Evolutionary conservation across 1,140 invertebrate species (phyloP).

Genomic region (Tetramorium parvispinum): DNA sequence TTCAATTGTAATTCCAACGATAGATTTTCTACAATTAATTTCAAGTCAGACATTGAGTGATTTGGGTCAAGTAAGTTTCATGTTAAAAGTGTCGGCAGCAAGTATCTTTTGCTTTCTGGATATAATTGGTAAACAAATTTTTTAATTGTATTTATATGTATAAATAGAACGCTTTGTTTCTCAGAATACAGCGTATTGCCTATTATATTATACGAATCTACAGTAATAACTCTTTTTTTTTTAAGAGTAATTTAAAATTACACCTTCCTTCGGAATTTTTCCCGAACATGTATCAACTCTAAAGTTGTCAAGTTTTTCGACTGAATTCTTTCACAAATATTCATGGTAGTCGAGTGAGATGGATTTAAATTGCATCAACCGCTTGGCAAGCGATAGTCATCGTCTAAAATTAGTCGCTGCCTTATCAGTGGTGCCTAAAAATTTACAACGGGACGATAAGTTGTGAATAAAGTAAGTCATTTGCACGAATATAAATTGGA

Average conservation of each 20-base stretch:
- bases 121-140: neutral
- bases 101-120: neutral
- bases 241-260: neutral
- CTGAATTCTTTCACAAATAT: constrained; percentile 15
- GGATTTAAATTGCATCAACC: constrained; percentile 40
- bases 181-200: neutral
- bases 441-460: constrained; percentile 38
- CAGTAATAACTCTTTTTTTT: neutral
- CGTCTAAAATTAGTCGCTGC: constrained; percentile 40
- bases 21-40: neutral
- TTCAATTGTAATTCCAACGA: neutral
- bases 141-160: neutral
- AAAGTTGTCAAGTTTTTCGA: constrained; percentile 8
- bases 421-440: constrained; percentile 43
- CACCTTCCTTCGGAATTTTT: neutral
- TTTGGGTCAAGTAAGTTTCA: neutral
- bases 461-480: constrained; percentile 45
- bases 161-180: neutral
- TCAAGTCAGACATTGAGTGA: neutral
- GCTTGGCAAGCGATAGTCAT: constrained; percentile 1
- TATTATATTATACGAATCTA: too few species aligned
- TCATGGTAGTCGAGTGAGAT: constrained; percentile 7
- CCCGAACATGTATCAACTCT: neutral
- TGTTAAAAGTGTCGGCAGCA: neutral
- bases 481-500: constrained; percentile 33